These are phyloP conservation scores for Pelusios castaneus DNA, from an alignment of 2,113 vertebrate genomes.

Conservation along the genomic window DNA sequence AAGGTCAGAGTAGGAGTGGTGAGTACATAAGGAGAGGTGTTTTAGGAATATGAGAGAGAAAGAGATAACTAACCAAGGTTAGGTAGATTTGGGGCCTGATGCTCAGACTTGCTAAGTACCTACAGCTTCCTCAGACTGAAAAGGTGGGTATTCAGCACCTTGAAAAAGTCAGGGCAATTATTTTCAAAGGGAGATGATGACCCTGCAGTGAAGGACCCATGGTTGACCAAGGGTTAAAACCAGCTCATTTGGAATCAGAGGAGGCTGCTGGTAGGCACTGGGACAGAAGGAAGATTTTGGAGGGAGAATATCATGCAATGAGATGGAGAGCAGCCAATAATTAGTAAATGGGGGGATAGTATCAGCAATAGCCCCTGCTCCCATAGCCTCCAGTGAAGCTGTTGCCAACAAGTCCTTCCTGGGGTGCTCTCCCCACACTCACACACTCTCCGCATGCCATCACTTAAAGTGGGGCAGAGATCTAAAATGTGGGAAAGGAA, in stretches of 20 bases:
- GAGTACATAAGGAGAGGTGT: not conserved
- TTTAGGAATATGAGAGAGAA: not conserved
- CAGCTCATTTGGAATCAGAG: constrained; percentile 55
- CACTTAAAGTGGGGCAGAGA: not conserved
- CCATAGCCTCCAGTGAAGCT: not conserved
- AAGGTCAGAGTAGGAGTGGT: not conserved
- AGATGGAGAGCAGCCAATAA: constrained; percentile 38
- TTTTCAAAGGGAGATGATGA: constrained; percentile 1
- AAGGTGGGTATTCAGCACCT: not conserved
- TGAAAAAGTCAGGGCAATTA: not conserved
- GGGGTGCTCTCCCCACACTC: not conserved
- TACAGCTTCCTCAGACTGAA: not conserved
- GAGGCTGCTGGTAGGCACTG: constrained; percentile 48
- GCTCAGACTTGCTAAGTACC: not conserved
- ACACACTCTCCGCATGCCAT: not conserved
- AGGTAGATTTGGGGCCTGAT: not conserved
- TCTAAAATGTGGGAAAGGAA: not conserved
- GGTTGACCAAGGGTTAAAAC: constrained; percentile 46
- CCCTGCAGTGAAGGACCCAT: not conserved
- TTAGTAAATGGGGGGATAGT: constrained; percentile 3
- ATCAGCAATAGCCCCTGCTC: not conserved
- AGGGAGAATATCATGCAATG: constrained; percentile 58
- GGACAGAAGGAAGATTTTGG: not conserved
- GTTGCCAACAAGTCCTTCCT: not conserved
- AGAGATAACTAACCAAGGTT: not conserved